A percentile compares a stretch with the other conserved stretches of the same genome.
These are phyloP conservation scores for Emydura subglobosa DNA, from an alignment of 2,113 vertebrate species.

Conservation along the genomic window DNA sequence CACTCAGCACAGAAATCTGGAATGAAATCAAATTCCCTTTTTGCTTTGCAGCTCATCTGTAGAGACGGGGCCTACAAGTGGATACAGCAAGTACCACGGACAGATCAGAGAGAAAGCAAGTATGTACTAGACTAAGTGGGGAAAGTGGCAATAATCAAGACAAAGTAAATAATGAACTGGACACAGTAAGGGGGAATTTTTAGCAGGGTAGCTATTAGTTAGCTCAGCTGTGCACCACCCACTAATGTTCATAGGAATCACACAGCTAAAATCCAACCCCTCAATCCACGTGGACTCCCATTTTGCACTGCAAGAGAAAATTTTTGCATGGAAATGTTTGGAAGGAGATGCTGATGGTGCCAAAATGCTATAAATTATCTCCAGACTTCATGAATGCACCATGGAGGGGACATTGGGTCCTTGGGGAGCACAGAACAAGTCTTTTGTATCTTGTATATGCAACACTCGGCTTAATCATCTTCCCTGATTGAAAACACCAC, in stretches of 20 bases:
- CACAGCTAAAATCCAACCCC: background rate
- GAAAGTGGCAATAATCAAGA: background rate
- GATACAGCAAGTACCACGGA: background rate
- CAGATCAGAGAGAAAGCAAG: accelerated
- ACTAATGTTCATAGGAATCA: background rate
- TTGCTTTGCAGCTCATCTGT: background rate
- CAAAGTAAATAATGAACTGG: background rate
- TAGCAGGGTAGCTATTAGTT: background rate
- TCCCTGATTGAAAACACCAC: background rate
- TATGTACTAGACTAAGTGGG: background rate
- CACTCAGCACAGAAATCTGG: accelerated
- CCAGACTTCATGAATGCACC: background rate
- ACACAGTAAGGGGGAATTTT: background rate
- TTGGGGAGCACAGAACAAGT: background rate
- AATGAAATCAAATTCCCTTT: background rate
- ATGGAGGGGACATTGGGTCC: background rate
- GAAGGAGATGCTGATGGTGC: background rate
- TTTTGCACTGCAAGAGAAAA: background rate
- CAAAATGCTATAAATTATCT: background rate
- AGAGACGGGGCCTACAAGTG: background rate
- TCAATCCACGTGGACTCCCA: background rate
- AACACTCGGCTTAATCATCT: background rate
- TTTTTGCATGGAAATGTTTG: background rate
- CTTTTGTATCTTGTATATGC: background rate
- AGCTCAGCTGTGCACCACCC: background rate